These are phyloP conservation scores for Dasyornis broadbenti DNA, from an alignment of 2,113 vertebrate genomes.

Conservation along the genomic window DNA sequence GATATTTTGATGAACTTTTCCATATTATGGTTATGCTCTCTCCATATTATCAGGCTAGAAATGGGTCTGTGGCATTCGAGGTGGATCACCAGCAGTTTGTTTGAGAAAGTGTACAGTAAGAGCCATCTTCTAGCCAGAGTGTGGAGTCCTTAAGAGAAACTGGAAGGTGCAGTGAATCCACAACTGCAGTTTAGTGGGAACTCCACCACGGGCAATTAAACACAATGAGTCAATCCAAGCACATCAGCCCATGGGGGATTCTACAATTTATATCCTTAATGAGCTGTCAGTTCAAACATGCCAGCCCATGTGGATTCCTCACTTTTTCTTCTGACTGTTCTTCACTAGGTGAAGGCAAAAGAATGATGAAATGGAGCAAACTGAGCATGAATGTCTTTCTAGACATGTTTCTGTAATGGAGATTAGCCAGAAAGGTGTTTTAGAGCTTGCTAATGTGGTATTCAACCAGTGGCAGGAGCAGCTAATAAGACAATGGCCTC, in stretches of 20 bases:
- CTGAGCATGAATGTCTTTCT: background rate
- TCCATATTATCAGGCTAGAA: background rate
- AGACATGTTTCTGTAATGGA: background rate
- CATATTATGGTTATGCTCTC: background rate
- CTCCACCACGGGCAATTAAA: background rate
- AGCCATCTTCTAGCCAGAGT: background rate
- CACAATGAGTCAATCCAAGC: background rate
- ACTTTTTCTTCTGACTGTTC: background rate
- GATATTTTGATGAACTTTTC: background rate
- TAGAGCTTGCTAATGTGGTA: background rate
- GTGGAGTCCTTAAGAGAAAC: background rate
- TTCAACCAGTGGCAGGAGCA: background rate
- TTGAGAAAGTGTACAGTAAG: background rate
- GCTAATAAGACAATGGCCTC: background rate
- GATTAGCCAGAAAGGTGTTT: background rate
- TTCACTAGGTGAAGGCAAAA: background rate
- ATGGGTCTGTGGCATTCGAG: background rate
- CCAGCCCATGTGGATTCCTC: background rate
- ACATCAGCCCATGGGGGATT: background rate
- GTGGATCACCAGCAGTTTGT: background rate
- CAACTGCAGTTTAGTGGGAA: background rate
- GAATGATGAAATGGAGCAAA: background rate
- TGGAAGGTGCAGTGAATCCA: background rate
- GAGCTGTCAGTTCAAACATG: background rate
- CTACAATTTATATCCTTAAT: background rate